These are phyloP conservation scores for Podotricha telesiphe DNA, from an alignment of 2,888 invertebrate genomes.

Conservation along the genomic window DNA sequence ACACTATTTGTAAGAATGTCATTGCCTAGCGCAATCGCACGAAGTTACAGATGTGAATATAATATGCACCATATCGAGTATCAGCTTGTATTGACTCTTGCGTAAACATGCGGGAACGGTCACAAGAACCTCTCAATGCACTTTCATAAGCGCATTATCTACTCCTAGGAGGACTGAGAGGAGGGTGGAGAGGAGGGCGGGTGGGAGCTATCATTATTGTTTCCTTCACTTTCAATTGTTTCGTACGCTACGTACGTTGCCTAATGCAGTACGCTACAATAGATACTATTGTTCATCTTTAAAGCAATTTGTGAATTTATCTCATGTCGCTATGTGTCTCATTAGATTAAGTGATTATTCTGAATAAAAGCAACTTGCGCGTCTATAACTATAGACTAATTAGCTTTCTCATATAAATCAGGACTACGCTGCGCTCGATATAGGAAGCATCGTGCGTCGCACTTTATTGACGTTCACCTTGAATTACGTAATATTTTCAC, in stretches of 20 bases:
- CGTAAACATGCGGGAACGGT: constrained; percentile 42
- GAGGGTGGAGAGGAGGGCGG: not conserved
- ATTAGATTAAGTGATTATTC: not conserved
- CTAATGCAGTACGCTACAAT: constrained; percentile 18
- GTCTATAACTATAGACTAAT: not conserved
- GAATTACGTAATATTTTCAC: constrained; percentile 22
- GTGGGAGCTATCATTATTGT: not conserved
- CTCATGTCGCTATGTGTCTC: not conserved
- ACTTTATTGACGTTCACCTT: constrained; percentile 33
- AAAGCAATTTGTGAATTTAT: constrained; percentile 1
- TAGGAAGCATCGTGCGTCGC: constrained; percentile 13
- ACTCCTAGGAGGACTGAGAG: constrained; percentile 1
- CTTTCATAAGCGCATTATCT: constrained; percentile 44
- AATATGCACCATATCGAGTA: constrained; percentile 4
- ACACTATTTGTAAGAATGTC: not conserved
- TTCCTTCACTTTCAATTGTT: constrained; percentile 36
- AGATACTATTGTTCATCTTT: constrained; percentile 32
- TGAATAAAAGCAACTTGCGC: not conserved
- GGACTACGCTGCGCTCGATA: not conserved
- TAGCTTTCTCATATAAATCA: not conserved
- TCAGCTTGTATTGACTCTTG: constrained; percentile 26
- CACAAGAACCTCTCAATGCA: constrained; percentile 43
- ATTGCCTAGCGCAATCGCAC: not conserved
- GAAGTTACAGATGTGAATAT: not conserved
- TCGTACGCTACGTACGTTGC: constrained; percentile 20